phyloP scores from a whole-genome alignment of 1,140 invertebrate species.

The Macrostomum lignano region DNA sequence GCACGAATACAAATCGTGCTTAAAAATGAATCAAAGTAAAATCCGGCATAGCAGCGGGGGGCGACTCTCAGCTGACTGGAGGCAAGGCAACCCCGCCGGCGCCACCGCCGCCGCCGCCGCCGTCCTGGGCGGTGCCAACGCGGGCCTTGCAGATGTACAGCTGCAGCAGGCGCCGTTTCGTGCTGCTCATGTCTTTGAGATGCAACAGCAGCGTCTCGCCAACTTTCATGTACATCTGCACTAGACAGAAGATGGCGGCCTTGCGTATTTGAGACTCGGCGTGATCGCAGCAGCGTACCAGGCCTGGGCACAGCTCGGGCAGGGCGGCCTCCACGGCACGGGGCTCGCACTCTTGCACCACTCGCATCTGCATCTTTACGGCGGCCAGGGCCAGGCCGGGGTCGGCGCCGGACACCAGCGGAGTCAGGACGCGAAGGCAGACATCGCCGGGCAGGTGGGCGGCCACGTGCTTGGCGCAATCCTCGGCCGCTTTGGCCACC shows the following conservation, averaged over 20 bases:
- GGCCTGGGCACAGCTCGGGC: constrained; percentile 11
- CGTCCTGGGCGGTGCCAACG: too few species aligned
- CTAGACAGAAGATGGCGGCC: constrained; percentile 74
- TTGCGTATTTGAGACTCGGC: constrained; percentile 60
- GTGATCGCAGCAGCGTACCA: constrained; percentile 48
- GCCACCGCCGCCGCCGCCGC: too few species aligned
- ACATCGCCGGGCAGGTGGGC: constrained; percentile 39
- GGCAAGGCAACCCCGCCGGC: too few species aligned
- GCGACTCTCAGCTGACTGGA: too few species aligned
- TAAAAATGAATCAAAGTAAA: too few species aligned
- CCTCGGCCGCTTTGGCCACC: constrained; percentile 34
- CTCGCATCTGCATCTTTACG: too few species aligned
- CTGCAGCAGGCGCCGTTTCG: too few species aligned
- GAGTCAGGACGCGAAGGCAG: constrained; percentile 39
- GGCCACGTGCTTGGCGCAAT: constrained; percentile 41
- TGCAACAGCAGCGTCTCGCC: constrained; percentile 56
- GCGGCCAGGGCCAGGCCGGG: too few species aligned
- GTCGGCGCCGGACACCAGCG: constrained; percentile 51
- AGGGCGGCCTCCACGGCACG: not conserved
- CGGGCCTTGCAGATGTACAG: too few species aligned
- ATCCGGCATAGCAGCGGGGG: too few species aligned
- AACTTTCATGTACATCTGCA: constrained; percentile 52
- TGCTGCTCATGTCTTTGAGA: constrained; percentile 42
- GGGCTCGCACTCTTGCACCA: too few species aligned
- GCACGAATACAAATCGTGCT: too few species aligned